Percentiles rank a stretch among this genome's conserved stretches.
phyloP scores from a whole-genome alignment of 2,888 invertebrate genomes.

The Brachypalpus laphriformis region DNA sequence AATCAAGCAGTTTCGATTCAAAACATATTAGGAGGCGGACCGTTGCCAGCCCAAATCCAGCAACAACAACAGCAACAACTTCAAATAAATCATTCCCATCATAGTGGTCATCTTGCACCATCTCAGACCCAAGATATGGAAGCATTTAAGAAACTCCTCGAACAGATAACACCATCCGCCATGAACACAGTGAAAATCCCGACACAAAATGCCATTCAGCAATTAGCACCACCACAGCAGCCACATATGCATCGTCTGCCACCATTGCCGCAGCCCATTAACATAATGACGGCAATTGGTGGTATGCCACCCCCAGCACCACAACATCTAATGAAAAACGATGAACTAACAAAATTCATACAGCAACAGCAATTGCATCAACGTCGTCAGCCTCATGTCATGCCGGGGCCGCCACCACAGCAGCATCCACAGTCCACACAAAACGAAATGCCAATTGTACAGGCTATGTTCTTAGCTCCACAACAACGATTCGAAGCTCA shows the following conservation, averaged over 20 bases:
- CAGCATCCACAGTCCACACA: constrained; percentile 59
- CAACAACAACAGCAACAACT: constrained; percentile 78
- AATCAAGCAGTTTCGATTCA: background rate
- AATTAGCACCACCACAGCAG: constrained; percentile 62
- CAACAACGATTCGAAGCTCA: constrained; percentile 85
- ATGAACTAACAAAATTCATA: constrained; percentile 75
- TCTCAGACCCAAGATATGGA: constrained; percentile 87
- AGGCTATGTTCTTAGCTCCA: constrained; percentile 75
- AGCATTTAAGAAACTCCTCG: constrained; percentile 89
- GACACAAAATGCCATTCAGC: constrained; percentile 32
- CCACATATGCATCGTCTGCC: constrained; percentile 51
- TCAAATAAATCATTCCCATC: constrained; percentile 45
- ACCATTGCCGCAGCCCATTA: constrained; percentile 41
- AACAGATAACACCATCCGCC: constrained; percentile 77
- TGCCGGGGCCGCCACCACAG: constrained; percentile 63
- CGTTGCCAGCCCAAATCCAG: too few relatives aligned
- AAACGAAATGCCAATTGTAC: constrained; percentile 46
- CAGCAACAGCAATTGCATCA: constrained; percentile 69
- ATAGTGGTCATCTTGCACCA: constrained; percentile 63
- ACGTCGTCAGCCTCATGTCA: constrained; percentile 73
- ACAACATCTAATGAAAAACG: constrained; percentile 72
- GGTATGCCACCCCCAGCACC: constrained; percentile 38
- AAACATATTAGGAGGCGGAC: background rate
- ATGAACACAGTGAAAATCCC: constrained; percentile 11
- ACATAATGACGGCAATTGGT: constrained; percentile 48